These are phyloP conservation scores for Monarcha castaneiventris DNA, from an alignment of 2,113 vertebrate species.

Conservation along the genomic window DNA sequence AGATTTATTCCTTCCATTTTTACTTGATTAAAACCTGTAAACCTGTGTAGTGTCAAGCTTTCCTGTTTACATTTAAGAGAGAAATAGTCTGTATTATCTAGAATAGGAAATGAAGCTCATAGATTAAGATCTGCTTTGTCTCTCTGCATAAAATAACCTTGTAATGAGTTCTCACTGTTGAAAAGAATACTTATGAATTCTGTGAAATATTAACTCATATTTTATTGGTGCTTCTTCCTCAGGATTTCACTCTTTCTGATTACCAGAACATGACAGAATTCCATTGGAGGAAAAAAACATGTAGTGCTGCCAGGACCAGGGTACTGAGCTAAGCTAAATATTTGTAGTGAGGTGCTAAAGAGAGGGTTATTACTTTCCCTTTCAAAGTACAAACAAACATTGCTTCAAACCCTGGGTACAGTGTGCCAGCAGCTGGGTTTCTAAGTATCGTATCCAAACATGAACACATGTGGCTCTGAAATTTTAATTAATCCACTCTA, in stretches of 20 bases:
- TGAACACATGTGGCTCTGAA: not conserved
- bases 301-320: not conserved
- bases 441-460: not conserved
- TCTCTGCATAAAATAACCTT: not conserved
- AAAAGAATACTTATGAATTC: not conserved
- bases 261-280: not conserved
- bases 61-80: not conserved
- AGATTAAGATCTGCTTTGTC: not conserved
- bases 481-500: not conserved
- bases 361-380: not conserved
- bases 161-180: not conserved
- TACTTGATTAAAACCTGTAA: constrained; percentile 23
- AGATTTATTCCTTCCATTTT: constrained; percentile 27
- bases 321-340: not conserved
- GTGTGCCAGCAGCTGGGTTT: not conserved
- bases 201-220: not conserved
- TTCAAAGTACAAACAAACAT: not conserved
- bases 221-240: not conserved
- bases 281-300: not conserved
- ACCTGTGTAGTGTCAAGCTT: constrained; percentile 8
- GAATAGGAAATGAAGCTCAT: not conserved
- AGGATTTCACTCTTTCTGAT: not conserved
- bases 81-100: not conserved
- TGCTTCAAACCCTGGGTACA: not conserved
- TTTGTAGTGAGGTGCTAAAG: not conserved